Evolutionary conservation across 2,888 invertebrate species (phyloP).

Genomic region (Erynnis tages): DNA sequence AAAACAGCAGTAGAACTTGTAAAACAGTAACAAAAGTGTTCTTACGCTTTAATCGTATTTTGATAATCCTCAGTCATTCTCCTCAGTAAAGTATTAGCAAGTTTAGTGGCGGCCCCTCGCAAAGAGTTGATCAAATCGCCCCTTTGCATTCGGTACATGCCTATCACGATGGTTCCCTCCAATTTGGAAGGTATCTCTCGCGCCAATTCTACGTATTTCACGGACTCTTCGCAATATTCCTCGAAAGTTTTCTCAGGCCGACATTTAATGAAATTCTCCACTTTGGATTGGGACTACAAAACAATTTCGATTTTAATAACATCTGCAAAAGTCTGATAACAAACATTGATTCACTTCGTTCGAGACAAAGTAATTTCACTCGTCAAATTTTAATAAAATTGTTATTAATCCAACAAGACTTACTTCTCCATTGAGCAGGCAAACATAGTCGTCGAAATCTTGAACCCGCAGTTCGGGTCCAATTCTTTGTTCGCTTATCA

Average conservation of each 20-base stretch:
- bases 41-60: constrained; percentile 87
- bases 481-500: constrained; percentile 87
- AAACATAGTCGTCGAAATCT: constrained; percentile 91
- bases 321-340: background rate
- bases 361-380: too few species aligned
- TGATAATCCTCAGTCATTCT: constrained; percentile 92
- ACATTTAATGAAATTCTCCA: constrained; percentile 85
- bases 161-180: constrained; percentile 87
- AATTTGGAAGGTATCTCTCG: constrained; percentile 82
- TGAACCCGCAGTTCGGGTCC: constrained; percentile 87
- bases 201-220: constrained; percentile 83
- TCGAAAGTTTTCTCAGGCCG: constrained; percentile 83
- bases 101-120: constrained; percentile 84
- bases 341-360: too few species aligned
- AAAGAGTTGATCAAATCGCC: constrained; percentile 88
- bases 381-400: too few species aligned
- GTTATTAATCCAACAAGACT: constrained; percentile 29
- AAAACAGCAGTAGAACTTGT: too few species aligned
- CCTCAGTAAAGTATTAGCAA: constrained; percentile 86
- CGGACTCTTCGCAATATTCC: constrained; percentile 82
- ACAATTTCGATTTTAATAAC: constrained; percentile 17
- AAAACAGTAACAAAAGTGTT: constrained; percentile 33
- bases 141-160: constrained; percentile 93
- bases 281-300: constrained; percentile 80
- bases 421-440: constrained; percentile 87